phyloP scores from a whole-genome alignment of 1,140 invertebrate species.

The Oreohelix idahoensis region DNA sequence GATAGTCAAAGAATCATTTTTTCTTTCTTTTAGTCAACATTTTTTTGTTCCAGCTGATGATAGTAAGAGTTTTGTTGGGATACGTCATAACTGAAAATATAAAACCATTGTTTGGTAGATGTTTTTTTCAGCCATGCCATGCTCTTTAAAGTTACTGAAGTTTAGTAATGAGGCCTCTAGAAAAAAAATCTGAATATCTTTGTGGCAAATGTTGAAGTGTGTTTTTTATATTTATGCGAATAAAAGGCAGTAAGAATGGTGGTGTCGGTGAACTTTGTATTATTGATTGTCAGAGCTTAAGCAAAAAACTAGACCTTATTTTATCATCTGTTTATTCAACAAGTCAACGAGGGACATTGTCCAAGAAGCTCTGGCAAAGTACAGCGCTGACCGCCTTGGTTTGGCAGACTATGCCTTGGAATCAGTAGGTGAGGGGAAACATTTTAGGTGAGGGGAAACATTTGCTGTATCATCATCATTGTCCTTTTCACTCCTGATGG shows the following conservation, averaged over 20 bases:
- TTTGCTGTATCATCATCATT: too few species aligned
- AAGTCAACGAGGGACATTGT: conserved; percentile 82
- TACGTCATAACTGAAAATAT: too few species aligned
- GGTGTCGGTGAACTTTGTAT: background rate
- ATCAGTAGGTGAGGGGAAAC: conserved; percentile 68
- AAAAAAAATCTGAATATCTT: background rate
- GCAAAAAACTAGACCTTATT: background rate
- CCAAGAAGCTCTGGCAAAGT: conserved; percentile 82
- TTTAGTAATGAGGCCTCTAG: background rate
- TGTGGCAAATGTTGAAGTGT: background rate
- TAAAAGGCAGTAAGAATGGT: background rate
- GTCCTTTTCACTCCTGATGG: too few species aligned
- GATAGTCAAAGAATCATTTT: too few species aligned
- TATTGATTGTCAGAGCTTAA: background rate
- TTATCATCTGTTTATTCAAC: background rate
- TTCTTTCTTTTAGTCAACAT: too few species aligned
- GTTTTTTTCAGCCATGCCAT: too few species aligned
- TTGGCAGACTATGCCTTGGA: conserved; percentile 75
- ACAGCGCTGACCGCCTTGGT: conserved; percentile 77
- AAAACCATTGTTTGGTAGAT: too few species aligned
- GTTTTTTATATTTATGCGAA: background rate
- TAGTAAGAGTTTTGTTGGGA: too few species aligned
- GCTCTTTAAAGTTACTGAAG: too few species aligned
- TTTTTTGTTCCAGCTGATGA: too few species aligned
- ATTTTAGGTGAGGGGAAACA: too few species aligned